These are phyloP conservation scores for Clavelina lepadiformis DNA, from an alignment of 23 tunicate genomes.

Conservation along the genomic window DNA sequence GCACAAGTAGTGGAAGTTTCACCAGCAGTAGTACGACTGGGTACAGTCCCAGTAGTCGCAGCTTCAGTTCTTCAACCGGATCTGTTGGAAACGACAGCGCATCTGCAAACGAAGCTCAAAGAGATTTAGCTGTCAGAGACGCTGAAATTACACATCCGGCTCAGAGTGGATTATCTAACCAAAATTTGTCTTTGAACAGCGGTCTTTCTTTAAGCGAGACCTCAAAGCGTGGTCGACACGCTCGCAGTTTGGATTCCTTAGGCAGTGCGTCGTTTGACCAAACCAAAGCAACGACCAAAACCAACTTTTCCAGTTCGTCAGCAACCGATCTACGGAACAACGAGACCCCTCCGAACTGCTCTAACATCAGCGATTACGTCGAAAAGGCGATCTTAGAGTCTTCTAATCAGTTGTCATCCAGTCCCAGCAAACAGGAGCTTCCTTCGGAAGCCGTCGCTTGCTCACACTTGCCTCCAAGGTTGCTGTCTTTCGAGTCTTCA, in stretches of 20 bases:
- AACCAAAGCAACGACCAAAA: neutral
- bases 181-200: neutral
- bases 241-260: no score
- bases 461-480: constrained; percentile 32
- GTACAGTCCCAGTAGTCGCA: constrained; percentile 49
- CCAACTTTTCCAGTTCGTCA: neutral
- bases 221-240: no score
- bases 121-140: neutral
- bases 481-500: constrained; percentile 46
- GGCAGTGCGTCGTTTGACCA: neutral
- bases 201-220: neutral
- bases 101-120: neutral
- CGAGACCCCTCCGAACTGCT: neutral
- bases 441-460: neutral
- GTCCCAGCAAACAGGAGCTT: constrained; percentile 18
- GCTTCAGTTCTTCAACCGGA: constrained; percentile 33
- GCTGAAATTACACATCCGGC: neutral
- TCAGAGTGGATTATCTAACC: neutral
- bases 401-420: constrained; percentile 21
- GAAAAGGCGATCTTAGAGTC: constrained; percentile 39
- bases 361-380: constrained; percentile 48
- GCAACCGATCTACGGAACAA: no score
- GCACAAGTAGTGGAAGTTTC: constrained; percentile 23
- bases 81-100: neutral
- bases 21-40: constrained; percentile 41